phyloP scores from a whole-genome alignment of 2,888 invertebrate genomes.

The Rotaria macrura region DNA sequence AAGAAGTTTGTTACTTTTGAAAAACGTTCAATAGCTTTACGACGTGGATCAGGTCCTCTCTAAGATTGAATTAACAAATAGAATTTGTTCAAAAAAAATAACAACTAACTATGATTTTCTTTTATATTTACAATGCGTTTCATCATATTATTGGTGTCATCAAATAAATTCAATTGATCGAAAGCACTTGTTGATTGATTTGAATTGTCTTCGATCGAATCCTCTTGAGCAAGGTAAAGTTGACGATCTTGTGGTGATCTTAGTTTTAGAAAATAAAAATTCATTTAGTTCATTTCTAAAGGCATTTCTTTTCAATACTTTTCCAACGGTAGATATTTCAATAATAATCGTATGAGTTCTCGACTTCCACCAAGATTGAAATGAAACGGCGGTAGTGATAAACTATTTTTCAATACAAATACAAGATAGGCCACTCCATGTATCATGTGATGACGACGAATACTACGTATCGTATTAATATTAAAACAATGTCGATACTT shows the following conservation, averaged over 20 bases:
- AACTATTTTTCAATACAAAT: slow-evolving; percentile 62
- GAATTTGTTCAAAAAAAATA: not conserved
- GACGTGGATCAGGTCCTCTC: slow-evolving; percentile 57
- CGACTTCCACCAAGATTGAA: slow-evolving; percentile 78
- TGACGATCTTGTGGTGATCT: slow-evolving; percentile 65
- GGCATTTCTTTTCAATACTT: slow-evolving; percentile 48
- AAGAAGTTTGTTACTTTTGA: slow-evolving; percentile 72
- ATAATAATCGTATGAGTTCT: slow-evolving; percentile 56
- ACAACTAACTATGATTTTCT: too few species aligned
- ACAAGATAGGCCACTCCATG: slow-evolving; percentile 41
- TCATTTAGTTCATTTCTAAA: not conserved
- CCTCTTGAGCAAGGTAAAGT: slow-evolving; percentile 61
- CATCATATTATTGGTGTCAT: not conserved
- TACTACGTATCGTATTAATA: slow-evolving; percentile 17
- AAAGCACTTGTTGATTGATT: not conserved
- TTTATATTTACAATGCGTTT: not conserved
- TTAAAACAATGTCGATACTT: slow-evolving; percentile 26
- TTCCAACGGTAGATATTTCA: slow-evolving; percentile 56
- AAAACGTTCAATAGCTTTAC: slow-evolving; percentile 72
- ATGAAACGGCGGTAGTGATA: slow-evolving; percentile 68
- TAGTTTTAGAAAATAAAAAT: slow-evolving; percentile 36
- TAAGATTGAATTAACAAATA: not conserved
- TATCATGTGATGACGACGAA: slow-evolving; percentile 24
- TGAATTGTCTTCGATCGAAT: slow-evolving; percentile 47
- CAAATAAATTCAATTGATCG: not conserved